phyloP scores from a whole-genome alignment of 2,888 invertebrate genomes.

The Pollenia griseotomentosa region DNA sequence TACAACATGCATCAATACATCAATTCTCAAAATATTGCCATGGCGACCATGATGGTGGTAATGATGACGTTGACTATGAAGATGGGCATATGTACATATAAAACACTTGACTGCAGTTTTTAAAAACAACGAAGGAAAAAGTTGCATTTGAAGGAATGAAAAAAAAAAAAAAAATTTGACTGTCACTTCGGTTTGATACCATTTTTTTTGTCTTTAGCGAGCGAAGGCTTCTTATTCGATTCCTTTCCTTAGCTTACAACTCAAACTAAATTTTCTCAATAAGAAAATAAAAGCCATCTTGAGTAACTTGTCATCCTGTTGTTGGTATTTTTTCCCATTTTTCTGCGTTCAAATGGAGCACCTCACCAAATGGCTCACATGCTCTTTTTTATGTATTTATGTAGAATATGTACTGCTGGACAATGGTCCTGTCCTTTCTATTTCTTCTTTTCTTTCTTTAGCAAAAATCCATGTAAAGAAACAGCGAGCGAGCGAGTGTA shows the following conservation, averaged over 20 bases:
- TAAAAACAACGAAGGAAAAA: neutral
- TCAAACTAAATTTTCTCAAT: constrained; percentile 44
- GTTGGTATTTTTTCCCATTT: constrained; percentile 5
- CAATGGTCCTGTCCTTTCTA: constrained; percentile 63
- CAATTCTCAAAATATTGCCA: constrained; percentile 39
- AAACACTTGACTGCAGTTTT: constrained; percentile 52
- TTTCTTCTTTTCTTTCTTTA: constrained; percentile 64
- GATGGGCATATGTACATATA: constrained; percentile 8
- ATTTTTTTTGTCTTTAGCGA: constrained; percentile 9
- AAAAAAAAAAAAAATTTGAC: constrained; percentile 22
- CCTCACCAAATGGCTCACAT: constrained; percentile 40
- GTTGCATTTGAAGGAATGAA: constrained; percentile 12
- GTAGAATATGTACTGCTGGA: constrained; percentile 56
- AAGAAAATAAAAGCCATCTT: constrained; percentile 31
- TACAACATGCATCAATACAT: constrained; percentile 48
- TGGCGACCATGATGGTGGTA: constrained; percentile 6
- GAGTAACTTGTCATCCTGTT: constrained; percentile 52
- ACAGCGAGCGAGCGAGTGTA: constrained; percentile 57
- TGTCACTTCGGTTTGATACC: constrained; percentile 19
- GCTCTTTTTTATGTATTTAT: neutral
- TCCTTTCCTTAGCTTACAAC: neutral
- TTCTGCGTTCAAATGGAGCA: constrained; percentile 15
- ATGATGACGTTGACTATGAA: neutral
- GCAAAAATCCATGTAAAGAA: constrained; percentile 57
- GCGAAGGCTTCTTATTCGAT: constrained; percentile 39